Evolutionary conservation across 2,797 vertebrate species (phyloP).

Genomic region (Leucoraja ocellata): DNA sequence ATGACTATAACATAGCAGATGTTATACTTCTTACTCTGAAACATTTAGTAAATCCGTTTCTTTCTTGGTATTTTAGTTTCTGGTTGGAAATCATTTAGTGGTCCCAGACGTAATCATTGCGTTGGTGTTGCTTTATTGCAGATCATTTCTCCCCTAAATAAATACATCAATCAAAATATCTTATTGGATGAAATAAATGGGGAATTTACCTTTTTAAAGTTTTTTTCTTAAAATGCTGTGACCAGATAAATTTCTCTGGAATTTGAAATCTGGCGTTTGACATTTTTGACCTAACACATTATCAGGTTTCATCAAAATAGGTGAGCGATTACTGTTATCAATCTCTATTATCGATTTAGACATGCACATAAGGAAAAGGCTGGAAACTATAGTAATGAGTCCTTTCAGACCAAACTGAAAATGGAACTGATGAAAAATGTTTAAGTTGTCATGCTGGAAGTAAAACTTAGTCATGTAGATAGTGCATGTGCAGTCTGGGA

Average conservation of each 20-base stretch:
- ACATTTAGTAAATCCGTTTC: background rate
- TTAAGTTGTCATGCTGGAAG: background rate
- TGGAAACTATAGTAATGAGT: background rate
- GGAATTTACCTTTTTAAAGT: background rate
- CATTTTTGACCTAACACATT: background rate
- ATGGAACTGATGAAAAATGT: background rate
- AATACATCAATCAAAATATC: background rate
- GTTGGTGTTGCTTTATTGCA: background rate
- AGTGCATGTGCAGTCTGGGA: background rate
- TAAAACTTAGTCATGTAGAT: background rate
- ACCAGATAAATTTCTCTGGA: background rate
- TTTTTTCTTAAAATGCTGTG: background rate
- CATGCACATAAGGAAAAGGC: background rate
- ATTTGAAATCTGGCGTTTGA: conserved; percentile 19
- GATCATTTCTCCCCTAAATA: background rate
- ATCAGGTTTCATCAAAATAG: conserved; percentile 3
- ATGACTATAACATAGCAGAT: background rate
- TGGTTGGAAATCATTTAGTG: background rate
- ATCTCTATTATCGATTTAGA: conserved; percentile 9
- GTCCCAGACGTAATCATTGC: background rate
- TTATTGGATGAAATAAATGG: background rate
- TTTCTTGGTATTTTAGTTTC: background rate
- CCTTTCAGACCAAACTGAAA: conserved; percentile 12
- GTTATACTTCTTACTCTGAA: conserved; percentile 5
- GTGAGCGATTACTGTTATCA: conserved; percentile 7